These are phyloP conservation scores for Trachymyrmex septentrionalis DNA, from an alignment of 1,140 invertebrate species.

Conservation along the genomic window DNA sequence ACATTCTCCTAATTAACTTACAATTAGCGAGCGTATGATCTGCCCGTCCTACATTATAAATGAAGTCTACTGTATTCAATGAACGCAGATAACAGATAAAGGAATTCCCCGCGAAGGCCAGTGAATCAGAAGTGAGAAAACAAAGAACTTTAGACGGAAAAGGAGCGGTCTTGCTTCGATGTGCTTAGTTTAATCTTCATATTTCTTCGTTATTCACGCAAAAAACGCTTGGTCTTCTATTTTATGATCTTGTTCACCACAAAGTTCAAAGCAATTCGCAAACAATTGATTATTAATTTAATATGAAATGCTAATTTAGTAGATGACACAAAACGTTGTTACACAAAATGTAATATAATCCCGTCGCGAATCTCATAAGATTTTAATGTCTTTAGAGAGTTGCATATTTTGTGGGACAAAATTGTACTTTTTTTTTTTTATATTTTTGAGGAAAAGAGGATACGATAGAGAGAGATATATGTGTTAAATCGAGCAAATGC, in stretches of 20 bases:
- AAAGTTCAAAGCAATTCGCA: neutral
- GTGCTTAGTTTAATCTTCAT: neutral
- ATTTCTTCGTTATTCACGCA: neutral
- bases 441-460: neutral
- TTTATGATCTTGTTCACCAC: neutral
- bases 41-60: slow-evolving; percentile 17
- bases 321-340: neutral
- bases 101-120: slow-evolving; percentile 9
- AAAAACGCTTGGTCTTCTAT: neutral
- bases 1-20: neutral
- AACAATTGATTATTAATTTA: neutral
- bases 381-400: neutral
- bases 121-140: slow-evolving; percentile 19
- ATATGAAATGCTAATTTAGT: neutral
- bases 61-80: neutral
- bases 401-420: neutral
- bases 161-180: neutral
- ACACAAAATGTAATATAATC: neutral
- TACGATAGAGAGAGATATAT: too few species aligned
- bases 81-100: neutral
- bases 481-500: slow-evolving; percentile 37
- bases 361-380: neutral
- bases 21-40: neutral
- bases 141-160: slow-evolving; percentile 6
- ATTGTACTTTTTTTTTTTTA: slow-evolving; percentile 26